Evolutionary conservation across 2,113 vertebrate genomes (phyloP), one percentile per base, ranked within the genome.

Genomic region (Eulemur rufifrons): DNA sequence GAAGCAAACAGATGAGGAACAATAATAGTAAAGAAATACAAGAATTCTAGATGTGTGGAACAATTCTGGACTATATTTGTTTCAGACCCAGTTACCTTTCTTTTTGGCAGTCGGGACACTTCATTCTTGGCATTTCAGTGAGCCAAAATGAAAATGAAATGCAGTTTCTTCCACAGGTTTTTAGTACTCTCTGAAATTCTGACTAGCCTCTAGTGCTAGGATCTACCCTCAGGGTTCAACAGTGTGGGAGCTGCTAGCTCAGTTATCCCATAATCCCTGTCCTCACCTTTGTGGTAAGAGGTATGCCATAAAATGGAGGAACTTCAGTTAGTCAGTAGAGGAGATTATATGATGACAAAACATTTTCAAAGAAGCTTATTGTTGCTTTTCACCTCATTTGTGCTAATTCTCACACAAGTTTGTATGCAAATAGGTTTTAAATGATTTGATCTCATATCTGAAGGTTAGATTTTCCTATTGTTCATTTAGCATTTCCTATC

Each of bases 331-430:
- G 8, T 96, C n/a, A 52, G 13, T 73, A 42, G 9, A 92, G 61
- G 9, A 92, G 61, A 66, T 59, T 32, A 34, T 63, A 50, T 39
- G 59, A 71, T 90, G 71, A 59, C 39, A 76, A 25, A 42, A 42
- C 56, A 27, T 54, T 91, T 96, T 94, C n/a, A 88, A 78, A 81
- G 87, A 78, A 52, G 1, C 61, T 97, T 52, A 32, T 68, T 7
- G 20, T 82, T 78, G 45, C 25, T 61, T 81, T 34, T 13, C 39
- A 25, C 21, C 71, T 39, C 29, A 14, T 42, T 71, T 91, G 59
- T 77, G 37, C 54, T 84, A 64, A 23, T 78, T 76, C 76, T 89
- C n/a, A 23, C 34, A 54, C 8, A 69, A 64, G 13, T 39, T 68
- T 17, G 37, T 68, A 29, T 74, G 18, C 27, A 91, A 91, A 56